Evolutionary conservation across 1,140 invertebrate species (phyloP).

Genomic region (Teleopsis dalmanni): DNA sequence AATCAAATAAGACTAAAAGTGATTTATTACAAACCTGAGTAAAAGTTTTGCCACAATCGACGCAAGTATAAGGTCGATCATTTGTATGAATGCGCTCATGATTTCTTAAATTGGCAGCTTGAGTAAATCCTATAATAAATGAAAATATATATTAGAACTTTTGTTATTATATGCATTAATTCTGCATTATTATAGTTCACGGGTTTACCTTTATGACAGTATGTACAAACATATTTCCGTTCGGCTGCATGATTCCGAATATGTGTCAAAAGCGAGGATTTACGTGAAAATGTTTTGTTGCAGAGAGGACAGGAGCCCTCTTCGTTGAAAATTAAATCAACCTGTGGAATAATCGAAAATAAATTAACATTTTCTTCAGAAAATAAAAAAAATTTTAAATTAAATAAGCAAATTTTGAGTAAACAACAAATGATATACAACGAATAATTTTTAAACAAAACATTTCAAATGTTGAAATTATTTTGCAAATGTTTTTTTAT

Average conservation of each 20-base stretch:
- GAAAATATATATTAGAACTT: neutral
- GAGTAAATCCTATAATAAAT: constrained; percentile 48
- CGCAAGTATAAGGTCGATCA: constrained; percentile 53
- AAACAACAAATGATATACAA: neutral
- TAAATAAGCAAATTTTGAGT: neutral
- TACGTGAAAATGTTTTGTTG: constrained; percentile 53
- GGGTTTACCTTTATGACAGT: constrained; percentile 51
- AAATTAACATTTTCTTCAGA: neutral
- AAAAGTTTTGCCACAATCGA: constrained; percentile 54
- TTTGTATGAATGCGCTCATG: constrained; percentile 55
- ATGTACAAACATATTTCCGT: constrained; percentile 52
- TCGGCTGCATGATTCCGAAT: constrained; percentile 54
- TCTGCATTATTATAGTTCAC: neutral
- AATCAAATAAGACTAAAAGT: too few species aligned
- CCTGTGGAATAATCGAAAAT: constrained; percentile 14
- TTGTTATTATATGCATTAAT: neutral
- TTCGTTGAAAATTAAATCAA: constrained; percentile 44
- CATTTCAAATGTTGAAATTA: too few species aligned
- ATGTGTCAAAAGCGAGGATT: constrained; percentile 52
- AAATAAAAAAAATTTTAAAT: neutral
- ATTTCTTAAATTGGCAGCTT: constrained; percentile 53
- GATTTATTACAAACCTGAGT: constrained; percentile 42
- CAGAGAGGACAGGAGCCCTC: constrained; percentile 49
- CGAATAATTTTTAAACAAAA: too few species aligned
- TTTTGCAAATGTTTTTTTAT: too few species aligned